Evolutionary conservation across 2,797 vertebrate species (phyloP), one percentile per base, ranked within the genome.

Genomic region (Danio albolineatus): DNA sequence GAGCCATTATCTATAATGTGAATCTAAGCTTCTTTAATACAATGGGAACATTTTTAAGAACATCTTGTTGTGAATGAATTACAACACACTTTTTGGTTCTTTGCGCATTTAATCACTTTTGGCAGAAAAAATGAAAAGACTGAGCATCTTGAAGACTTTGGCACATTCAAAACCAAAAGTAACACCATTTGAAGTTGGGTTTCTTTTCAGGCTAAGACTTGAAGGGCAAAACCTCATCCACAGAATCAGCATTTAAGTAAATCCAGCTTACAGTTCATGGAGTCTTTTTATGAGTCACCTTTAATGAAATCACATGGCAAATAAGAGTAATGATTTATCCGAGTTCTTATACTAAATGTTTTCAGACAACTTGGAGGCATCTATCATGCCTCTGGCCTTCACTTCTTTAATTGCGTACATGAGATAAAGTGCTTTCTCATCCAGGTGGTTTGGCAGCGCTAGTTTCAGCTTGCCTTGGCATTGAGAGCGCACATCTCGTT

Each of bases 381-480:
- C 69, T 80, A 16, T 48, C 53, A 65, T 51, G 65, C 69, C 59
- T 21, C 67, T 81, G 64, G 71, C 70, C 36, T 67, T 73, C 41
- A 65, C 71, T 73, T 49, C 36, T 83, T 78, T 72, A 79, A 81
- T 67, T 75, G 59, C 56, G 21, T 62, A 74, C 65, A 78, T 72
- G 67, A 82, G 80, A 82, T 82, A 44, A 78, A 82, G 57, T 57
- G 36, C 39, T 79, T 61, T 79, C n/a, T 48, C 39, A 38, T 85
- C 67, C 72, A 85, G 79, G 76, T 83, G 76, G 76, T 83, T 83
- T 85, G 84, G 84, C 84, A 65, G 64, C n/a, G 1, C 39, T 66
- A 48, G 48, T 62, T 65, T n/a, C 14, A 59, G 56, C 76, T 65
- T 81, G 56, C 70, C 19, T 71, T 79, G 49, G 80, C 78, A 79